phyloP scores from a whole-genome alignment of 2,888 invertebrate species.

The Saturnia pavonia region DNA sequence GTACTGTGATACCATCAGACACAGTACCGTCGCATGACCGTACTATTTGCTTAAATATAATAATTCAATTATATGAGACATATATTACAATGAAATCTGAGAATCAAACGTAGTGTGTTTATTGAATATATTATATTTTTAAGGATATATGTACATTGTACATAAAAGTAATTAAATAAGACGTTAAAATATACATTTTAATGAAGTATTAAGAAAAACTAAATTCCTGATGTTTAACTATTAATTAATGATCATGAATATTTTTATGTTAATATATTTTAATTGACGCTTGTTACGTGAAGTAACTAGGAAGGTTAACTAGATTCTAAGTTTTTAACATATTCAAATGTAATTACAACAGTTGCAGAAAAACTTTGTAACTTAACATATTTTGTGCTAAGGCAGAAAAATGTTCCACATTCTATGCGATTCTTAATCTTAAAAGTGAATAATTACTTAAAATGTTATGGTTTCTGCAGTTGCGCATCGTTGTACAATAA shows the following conservation, averaged over 20 bases:
- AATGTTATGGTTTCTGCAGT: background rate
- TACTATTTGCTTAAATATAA: too few species aligned
- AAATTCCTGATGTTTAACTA: background rate
- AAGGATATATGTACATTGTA: background rate
- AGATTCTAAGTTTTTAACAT: background rate
- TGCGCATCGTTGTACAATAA: background rate
- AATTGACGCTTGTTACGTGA: conserved; percentile 9
- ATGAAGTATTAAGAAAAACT: background rate
- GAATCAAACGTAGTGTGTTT: background rate
- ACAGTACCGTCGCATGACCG: too few species aligned
- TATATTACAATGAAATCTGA: background rate
- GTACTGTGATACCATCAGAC: too few species aligned
- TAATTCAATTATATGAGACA: too few species aligned
- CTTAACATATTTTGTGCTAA: background rate
- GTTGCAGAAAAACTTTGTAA: background rate
- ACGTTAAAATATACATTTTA: background rate
- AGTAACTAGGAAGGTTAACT: conserved; percentile 13
- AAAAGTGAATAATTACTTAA: background rate
- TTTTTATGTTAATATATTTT: background rate
- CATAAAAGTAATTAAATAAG: background rate
- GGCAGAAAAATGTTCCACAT: background rate
- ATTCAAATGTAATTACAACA: conserved; percentile 10
- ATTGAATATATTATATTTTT: background rate
- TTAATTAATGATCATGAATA: background rate
- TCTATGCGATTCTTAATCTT: background rate